Conservation (phyloP, 1,140 invertebrate species). For the Pygmarrhopalites habei region DNA sequence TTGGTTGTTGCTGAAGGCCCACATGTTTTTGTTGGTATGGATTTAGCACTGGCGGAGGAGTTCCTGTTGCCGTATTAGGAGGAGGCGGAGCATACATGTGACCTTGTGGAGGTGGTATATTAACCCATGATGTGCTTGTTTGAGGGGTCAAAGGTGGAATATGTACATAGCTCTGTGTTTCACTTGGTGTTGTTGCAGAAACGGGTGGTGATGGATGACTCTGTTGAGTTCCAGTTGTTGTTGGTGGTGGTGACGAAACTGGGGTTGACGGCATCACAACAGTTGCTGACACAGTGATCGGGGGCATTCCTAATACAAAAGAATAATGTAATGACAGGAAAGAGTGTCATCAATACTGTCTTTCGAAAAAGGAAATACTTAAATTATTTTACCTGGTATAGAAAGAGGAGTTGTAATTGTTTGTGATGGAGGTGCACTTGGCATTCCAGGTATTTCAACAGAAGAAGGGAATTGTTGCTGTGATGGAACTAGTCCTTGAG, state of each 20-base stretch:
- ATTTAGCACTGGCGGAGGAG: conserved; percentile 8
- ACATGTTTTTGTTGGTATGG: conserved; percentile 3
- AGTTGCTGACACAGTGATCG: conserved; percentile 69
- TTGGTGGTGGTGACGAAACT: neutral
- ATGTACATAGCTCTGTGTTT: conserved; percentile 1
- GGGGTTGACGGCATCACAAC: conserved; percentile 42
- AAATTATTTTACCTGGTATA: conserved; percentile 62
- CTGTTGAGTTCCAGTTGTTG: conserved; percentile 14
- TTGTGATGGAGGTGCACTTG: neutral
- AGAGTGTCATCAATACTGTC: too few species aligned
- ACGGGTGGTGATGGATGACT: conserved; percentile 6
- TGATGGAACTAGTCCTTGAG: neutral
- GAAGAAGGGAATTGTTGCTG: neutral
- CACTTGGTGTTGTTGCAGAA: conserved; percentile 7
- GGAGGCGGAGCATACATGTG: conserved; percentile 6
- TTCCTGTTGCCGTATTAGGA: too few species aligned
- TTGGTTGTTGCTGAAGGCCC: conserved; percentile 2
- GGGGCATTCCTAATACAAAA: too few species aligned
- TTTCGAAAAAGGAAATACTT: too few species aligned
- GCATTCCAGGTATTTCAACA: conserved; percentile 10
- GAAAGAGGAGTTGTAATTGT: conserved; percentile 61
- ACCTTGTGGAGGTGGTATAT: conserved; percentile 22
- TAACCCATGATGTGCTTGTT: conserved; percentile 5
- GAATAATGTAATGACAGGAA: too few species aligned
- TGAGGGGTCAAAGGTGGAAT: conserved; percentile 2